Evolutionary conservation across 2,888 invertebrate species (phyloP).

Genomic region (Tupiocoris notatus): DNA sequence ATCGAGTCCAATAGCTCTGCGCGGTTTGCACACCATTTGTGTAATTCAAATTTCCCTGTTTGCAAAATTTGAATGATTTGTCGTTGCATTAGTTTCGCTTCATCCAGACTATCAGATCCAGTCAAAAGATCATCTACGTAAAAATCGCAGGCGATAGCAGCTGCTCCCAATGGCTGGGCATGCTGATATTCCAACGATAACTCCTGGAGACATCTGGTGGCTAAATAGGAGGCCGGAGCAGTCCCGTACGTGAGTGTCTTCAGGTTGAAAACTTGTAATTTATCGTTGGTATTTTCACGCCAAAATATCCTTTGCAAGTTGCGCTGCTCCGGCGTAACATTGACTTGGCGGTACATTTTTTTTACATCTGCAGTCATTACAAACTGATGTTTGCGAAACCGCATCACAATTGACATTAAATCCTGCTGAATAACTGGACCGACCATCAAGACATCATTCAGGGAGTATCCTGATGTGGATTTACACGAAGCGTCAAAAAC

Average conservation of each 20-base stretch:
- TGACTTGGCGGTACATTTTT: slow-evolving; percentile 50
- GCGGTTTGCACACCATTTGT: slow-evolving; percentile 3
- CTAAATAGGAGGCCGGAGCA: slow-evolving; percentile 46
- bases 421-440: slow-evolving; percentile 42
- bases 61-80: not conserved
- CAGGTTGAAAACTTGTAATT: slow-evolving; percentile 44
- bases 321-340: slow-evolving; percentile 39
- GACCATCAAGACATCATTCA: slow-evolving; percentile 37
- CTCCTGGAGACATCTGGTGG: not conserved
- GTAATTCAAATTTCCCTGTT: not conserved
- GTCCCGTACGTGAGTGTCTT: slow-evolving; percentile 50
- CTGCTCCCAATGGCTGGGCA: not conserved
- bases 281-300: slow-evolving; percentile 43
- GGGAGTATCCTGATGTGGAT: slow-evolving; percentile 44
- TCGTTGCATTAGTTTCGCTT: not conserved
- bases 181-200: not conserved
- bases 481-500: slow-evolving; percentile 52
- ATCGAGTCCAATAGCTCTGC: not conserved
- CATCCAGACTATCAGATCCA: not conserved
- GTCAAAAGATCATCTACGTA: not conserved
- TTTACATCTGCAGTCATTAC: slow-evolving; percentile 49
- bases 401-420: slow-evolving; percentile 28
- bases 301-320: slow-evolving; percentile 49
- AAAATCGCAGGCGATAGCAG: not conserved
- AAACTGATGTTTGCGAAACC: slow-evolving; percentile 27